Evolutionary conservation across 2,113 vertebrate genomes (phyloP).

Genomic region (Oophaga pumilio): DNA sequence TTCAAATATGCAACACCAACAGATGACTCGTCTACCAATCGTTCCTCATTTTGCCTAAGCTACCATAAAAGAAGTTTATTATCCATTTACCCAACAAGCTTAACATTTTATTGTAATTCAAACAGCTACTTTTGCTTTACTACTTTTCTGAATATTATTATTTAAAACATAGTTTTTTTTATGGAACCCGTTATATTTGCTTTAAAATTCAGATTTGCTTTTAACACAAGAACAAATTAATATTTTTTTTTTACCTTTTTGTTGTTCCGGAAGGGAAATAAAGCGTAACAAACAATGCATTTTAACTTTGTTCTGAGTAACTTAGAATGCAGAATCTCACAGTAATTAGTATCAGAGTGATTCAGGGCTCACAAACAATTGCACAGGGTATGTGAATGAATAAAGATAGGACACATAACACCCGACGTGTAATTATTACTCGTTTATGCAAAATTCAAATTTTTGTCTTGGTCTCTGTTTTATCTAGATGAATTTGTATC

Average conservation of each 20-base stretch:
- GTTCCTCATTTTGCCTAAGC: not conserved
- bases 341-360: constrained; percentile 49
- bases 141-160: constrained; percentile 34
- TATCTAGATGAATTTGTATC: constrained; percentile 57
- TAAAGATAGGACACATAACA: constrained; percentile 52
- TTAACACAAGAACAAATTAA: constrained; percentile 3
- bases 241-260: constrained; percentile 22
- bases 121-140: constrained; percentile 20
- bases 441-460: constrained; percentile 49
- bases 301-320: constrained; percentile 34
- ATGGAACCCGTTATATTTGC: constrained; percentile 45
- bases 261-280: constrained; percentile 54
- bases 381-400: constrained; percentile 55
- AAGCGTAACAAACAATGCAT: constrained; percentile 54
- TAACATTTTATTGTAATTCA: constrained; percentile 33
- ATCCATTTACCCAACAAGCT: constrained; percentile 31
- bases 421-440: constrained; percentile 53
- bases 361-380: constrained; percentile 52
- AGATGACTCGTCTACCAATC: not conserved
- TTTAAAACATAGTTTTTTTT: constrained; percentile 35
- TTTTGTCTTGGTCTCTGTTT: constrained; percentile 54
- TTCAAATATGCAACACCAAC: not conserved
- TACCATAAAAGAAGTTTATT: constrained; percentile 14
- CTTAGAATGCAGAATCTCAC: constrained; percentile 42
- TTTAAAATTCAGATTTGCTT: constrained; percentile 54